These are phyloP conservation scores for Bos indicus DNA, from an alignment of 2,113 vertebrate species.

Conservation along the genomic window DNA sequence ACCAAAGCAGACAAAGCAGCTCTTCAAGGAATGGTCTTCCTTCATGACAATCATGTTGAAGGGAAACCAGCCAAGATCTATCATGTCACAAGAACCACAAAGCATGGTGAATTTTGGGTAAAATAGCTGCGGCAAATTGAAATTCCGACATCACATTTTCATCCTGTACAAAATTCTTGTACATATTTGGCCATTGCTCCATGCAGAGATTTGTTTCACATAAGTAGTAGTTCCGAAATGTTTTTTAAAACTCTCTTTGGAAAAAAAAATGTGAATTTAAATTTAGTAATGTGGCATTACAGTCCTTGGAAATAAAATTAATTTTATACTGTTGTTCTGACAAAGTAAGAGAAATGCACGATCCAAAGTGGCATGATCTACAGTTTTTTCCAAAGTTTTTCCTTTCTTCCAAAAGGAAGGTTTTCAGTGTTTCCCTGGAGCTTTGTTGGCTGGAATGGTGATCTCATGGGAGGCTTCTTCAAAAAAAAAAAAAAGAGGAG, in stretches of 20 bases:
- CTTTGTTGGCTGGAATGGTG: not conserved
- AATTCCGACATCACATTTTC: not conserved
- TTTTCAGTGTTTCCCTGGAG: slow-evolving; percentile 16
- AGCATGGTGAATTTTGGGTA: not conserved
- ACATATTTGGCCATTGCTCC: slow-evolving; percentile 38
- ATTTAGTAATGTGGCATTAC: slow-evolving; percentile 67
- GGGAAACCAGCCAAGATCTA: not conserved
- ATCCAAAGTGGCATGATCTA: not conserved
- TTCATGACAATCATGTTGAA: not conserved
- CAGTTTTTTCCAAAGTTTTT: not conserved
- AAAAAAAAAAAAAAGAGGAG: not conserved
- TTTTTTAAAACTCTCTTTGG: slow-evolving; percentile 8
- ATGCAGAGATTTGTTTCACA: not conserved
- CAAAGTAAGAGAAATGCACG: not conserved
- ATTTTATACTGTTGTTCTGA: slow-evolving; percentile 41
- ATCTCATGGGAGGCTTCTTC: not conserved
- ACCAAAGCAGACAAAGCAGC: not conserved
- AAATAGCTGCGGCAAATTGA: not conserved
- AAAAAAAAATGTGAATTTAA: slow-evolving; percentile 6
- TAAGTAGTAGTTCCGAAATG: slow-evolving; percentile 10
- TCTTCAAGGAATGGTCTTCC: not conserved
- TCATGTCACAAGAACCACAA: not conserved
- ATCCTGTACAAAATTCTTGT: slow-evolving; percentile 18
- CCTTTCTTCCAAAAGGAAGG: not conserved
- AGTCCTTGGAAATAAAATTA: slow-evolving; percentile 47